Base-by-base conservation (phyloP, 2,113 vertebrate genomes). In the Terrapene triunguis region DNA sequence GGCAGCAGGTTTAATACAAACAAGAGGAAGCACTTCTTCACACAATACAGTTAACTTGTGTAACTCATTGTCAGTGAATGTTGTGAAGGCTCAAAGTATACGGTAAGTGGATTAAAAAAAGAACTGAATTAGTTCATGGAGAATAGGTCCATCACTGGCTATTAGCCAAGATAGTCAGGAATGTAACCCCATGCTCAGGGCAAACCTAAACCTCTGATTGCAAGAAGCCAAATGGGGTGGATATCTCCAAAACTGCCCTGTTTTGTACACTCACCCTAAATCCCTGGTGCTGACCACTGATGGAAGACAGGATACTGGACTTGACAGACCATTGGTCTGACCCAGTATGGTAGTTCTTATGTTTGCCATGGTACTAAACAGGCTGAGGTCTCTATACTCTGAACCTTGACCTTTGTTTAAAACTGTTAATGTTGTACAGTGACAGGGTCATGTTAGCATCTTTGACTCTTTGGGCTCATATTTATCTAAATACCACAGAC, bases 231-330 rank as follows among this genome's bases (percentile, higher is more conserved):
- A 24, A 9, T 1, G 32, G n/a, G 12, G 65, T 80, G 65, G 11
- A 79, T 59, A 35, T 1, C 11, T 8, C 65, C 5, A 72, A 9
- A 38, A 2, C 59, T 85, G 25, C 8, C 22, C 55, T 69, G 22
- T 0, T 4, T 80, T 89, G 6, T 59, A 59, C 24, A 53, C 4
- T 83, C 83, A 89, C 80, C 57, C 55, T 24, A 12, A 86, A 0
- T 0, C 27, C 25, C 29, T 54, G 48, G 22, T 42, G 59, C 82
- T 1, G 4, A 47, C 25, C 74, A 21, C 1, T 83, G 44, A 0
- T 88, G 53, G 11, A 93, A 89, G 54, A 44, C 72, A 38, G 22
- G 0, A 0, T 17, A 8, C 81, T 8, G 10, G 78, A 69, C 35
- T 2, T 59, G 69, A 83, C 3, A 3, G 22, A 21, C 14, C 24